These are phyloP conservation scores for Drosophila truncata DNA, from an alignment of 1,140 invertebrate genomes.

Conservation along the genomic window DNA sequence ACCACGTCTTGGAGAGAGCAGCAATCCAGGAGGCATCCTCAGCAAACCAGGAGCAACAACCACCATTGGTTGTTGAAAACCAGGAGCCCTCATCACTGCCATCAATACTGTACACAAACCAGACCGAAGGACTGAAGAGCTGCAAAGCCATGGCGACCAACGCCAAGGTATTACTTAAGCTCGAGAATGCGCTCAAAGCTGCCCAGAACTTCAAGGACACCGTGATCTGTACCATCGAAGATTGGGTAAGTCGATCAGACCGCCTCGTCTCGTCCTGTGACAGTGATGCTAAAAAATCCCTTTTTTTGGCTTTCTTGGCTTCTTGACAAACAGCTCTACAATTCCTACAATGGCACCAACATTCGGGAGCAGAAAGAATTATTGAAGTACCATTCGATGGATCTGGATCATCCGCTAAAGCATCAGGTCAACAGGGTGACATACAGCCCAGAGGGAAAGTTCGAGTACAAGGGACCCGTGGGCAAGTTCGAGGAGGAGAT, in stretches of 20 bases:
- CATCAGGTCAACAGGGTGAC: background rate
- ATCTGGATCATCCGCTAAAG: conserved; percentile 42
- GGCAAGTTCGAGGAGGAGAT: conserved; percentile 13
- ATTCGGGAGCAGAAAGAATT: accelerated
- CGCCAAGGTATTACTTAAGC: background rate
- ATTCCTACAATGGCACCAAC: background rate
- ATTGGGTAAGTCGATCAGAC: conserved; percentile 33
- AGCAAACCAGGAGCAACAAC: no score
- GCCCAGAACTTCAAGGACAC: conserved; percentile 9
- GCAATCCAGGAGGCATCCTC: background rate
- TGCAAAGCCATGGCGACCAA: background rate
- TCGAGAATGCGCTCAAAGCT: background rate
- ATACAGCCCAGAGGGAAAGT: background rate
- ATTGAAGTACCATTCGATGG: background rate
- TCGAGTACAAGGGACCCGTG: background rate
- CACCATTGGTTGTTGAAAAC: no score
- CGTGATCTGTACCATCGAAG: conserved; percentile 15
- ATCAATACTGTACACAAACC: accelerated
- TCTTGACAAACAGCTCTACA: background rate
- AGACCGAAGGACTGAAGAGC: background rate
- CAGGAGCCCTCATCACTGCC: no score
- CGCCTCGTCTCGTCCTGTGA: background rate
- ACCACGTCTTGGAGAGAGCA: background rate
- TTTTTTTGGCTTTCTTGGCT: no score
- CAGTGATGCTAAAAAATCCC: background rate